Percentiles rank a stretch among this genome's conserved stretches.
Conservation (phyloP, 2,888 invertebrate genomes). For the Frankliniella fusca region DNA sequence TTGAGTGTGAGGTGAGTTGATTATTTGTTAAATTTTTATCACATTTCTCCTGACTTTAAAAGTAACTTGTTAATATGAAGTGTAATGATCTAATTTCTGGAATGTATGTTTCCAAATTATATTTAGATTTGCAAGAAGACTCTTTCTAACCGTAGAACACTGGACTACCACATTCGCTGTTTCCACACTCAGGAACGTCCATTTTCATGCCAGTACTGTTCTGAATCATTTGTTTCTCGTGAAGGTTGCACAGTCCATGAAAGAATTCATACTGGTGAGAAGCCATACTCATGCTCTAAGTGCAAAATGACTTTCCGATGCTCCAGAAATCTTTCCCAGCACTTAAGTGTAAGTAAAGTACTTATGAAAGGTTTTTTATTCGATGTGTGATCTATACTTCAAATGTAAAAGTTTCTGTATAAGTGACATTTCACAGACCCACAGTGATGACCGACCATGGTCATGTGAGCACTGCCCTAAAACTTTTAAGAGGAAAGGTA, state of each 20-base stretch:
- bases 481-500: constrained; percentile 43
- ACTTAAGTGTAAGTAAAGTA: constrained; percentile 37
- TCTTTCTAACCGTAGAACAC: constrained; percentile 43
- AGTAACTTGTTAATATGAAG: constrained; percentile 35
- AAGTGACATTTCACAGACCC: constrained; percentile 38
- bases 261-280: constrained; percentile 47
- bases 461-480: constrained; percentile 43
- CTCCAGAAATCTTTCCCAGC: constrained; percentile 45
- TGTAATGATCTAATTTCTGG: neutral
- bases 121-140: constrained; percentile 42
- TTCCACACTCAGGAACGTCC: constrained; percentile 48
- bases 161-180: constrained; percentile 47
- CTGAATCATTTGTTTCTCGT: constrained; percentile 47
- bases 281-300: constrained; percentile 44
- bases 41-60: constrained; percentile 29
- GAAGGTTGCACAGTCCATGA: constrained; percentile 48
- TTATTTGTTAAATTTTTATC: neutral
- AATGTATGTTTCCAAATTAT: neutral
- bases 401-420: neutral
- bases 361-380: neutral
- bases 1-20: neutral
- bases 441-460: constrained; percentile 42
- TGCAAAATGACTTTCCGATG: constrained; percentile 45
- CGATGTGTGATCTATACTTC: neutral
- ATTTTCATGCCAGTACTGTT: constrained; percentile 49